Evolutionary conservation across 2,113 vertebrate genomes (phyloP).

Genomic region (Gymnarchus niloticus): DNA sequence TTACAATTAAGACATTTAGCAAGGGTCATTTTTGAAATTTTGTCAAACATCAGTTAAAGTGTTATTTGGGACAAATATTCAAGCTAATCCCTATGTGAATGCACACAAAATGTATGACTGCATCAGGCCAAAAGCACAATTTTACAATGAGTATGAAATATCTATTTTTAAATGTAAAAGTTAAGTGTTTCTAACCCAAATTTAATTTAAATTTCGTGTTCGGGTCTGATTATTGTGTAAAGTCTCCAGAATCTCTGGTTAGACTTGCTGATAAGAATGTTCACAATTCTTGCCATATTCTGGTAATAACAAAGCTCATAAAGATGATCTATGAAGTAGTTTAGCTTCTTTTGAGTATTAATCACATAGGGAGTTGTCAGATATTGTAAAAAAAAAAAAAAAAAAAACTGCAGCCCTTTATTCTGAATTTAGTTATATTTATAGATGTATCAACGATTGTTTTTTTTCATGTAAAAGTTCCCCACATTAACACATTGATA

Average conservation of each 20-base stretch:
- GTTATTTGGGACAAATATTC: background rate
- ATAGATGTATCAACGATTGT: background rate
- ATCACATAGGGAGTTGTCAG: background rate
- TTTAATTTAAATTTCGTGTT: background rate
- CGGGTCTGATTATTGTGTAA: background rate
- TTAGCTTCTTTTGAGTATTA: background rate
- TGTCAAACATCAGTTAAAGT: background rate
- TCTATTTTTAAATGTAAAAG: background rate
- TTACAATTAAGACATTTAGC: background rate
- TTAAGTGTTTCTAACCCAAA: background rate
- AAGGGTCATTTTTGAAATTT: background rate
- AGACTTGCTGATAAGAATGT: slow-evolving; percentile 11
- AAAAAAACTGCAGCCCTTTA: background rate
- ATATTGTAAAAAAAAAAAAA: background rate
- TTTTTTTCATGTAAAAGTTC: background rate
- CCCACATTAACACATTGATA: background rate
- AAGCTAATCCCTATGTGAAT: too few relatives aligned
- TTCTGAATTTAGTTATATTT: background rate
- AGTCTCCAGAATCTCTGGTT: background rate
- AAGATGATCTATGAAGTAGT: background rate
- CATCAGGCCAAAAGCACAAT: background rate
- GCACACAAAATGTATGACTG: background rate
- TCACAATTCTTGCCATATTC: background rate
- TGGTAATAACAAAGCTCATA: background rate
- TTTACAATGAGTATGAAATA: background rate